Conservation (phyloP, 2,888 invertebrate species). For the Lithophane socia region DNA sequence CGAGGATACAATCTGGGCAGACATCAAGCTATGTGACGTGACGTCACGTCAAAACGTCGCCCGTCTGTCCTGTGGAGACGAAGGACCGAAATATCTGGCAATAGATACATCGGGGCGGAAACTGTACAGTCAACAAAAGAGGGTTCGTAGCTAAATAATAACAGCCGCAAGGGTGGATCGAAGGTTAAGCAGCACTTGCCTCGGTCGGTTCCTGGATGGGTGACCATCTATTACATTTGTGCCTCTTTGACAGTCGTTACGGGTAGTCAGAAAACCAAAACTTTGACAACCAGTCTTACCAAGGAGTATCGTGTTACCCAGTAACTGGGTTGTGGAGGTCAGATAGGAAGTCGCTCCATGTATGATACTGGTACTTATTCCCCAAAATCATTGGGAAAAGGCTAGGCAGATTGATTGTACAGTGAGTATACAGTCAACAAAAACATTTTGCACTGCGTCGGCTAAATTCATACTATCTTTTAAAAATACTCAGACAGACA, state of each 20-base stretch:
- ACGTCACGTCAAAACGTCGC: constrained; percentile 58
- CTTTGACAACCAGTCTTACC: not conserved
- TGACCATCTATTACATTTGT: not conserved
- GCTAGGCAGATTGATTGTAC: not conserved
- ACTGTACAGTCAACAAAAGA: not conserved
- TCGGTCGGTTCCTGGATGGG: not conserved
- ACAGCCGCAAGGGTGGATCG: not conserved
- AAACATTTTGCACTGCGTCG: not conserved
- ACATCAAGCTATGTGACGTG: constrained; percentile 48
- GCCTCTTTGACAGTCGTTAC: not conserved
- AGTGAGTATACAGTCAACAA: not conserved
- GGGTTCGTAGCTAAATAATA: not conserved
- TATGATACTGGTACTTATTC: not conserved
- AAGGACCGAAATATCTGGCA: constrained; percentile 57
- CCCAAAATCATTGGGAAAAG: not conserved
- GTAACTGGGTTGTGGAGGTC: not conserved
- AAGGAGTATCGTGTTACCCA: not conserved
- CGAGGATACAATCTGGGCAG: constrained; percentile 45
- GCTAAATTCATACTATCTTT: not conserved
- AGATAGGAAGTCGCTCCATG: not conserved
- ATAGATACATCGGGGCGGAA: constrained; percentile 39
- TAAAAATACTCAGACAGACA: too few species aligned
- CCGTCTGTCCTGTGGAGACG: constrained; percentile 44
- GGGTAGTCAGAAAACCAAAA: not conserved
- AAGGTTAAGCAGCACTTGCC: not conserved